A percentile compares a stretch with the other conserved stretches of the same genome.
Conservation (phyloP, 2,888 invertebrate genomes). For the Lissocephala sabroskyi region DNA sequence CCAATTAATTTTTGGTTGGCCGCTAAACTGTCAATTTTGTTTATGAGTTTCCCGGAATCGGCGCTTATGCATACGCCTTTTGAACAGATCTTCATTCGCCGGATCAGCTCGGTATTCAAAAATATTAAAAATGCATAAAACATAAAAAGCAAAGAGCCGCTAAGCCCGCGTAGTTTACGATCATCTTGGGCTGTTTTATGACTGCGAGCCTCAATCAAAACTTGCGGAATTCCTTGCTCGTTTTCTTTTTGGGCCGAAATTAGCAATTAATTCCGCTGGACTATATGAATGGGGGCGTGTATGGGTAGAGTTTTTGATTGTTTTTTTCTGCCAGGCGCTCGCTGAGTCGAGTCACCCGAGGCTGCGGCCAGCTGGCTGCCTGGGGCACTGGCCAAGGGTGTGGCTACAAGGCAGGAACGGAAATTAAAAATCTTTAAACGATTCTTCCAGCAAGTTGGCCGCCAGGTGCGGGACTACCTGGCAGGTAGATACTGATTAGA, state of each 20-base stretch:
- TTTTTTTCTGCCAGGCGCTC: too few relatives aligned
- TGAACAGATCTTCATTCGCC: background rate
- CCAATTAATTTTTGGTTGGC: slow-evolving; percentile 44
- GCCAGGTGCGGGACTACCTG: background rate
- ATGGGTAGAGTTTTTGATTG: too few relatives aligned
- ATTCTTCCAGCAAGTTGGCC: slow-evolving; percentile 5
- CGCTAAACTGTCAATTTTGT: slow-evolving; percentile 46
- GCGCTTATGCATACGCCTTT: background rate
- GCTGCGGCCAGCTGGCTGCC: background rate
- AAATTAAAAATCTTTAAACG: slow-evolving; percentile 23
- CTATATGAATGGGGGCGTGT: too few relatives aligned
- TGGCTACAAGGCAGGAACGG: slow-evolving; percentile 15
- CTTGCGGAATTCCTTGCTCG: slow-evolving; percentile 17
- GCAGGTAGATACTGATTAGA: too few relatives aligned
- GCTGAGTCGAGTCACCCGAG: too few relatives aligned
- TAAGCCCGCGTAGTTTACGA: slow-evolving; percentile 39
- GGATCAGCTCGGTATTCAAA: background rate
- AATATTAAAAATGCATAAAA: too few relatives aligned
- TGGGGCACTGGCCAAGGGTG: background rate
- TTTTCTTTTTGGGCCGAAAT: background rate
- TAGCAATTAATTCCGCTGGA: too few relatives aligned
- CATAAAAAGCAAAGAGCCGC: background rate
- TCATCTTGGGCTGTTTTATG: slow-evolving; percentile 54
- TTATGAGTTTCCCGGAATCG: too few relatives aligned
- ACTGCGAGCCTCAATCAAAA: slow-evolving; percentile 44